A percentile compares a stretch with the other conserved stretches of the same genome.
Conservation (phyloP, 2,797 vertebrate genomes). For the Molossus alvarezi region DNA sequence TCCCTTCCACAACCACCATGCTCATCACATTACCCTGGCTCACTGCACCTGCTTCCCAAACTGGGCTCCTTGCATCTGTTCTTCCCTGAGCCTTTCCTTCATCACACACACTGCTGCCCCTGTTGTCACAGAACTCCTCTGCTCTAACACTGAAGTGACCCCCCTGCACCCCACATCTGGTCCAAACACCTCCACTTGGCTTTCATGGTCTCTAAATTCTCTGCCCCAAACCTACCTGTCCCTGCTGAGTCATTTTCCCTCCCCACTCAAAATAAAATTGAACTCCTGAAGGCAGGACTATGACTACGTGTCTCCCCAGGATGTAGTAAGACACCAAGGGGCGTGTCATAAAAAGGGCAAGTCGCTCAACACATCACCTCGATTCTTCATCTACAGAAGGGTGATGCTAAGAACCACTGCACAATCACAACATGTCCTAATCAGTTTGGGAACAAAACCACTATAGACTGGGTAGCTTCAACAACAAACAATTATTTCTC, state of each 20-base stretch:
- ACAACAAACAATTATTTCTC: background rate
- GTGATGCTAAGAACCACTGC: background rate
- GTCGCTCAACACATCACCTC: background rate
- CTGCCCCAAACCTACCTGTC: background rate
- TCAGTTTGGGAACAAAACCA: background rate
- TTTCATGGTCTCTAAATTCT: background rate
- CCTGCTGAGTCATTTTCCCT: background rate
- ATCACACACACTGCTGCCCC: background rate
- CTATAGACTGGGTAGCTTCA: background rate
- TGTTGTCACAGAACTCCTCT: background rate
- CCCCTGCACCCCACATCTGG: background rate
- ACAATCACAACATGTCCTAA: background rate
- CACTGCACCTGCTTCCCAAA: background rate
- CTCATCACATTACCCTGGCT: background rate
- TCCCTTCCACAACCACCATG: background rate
- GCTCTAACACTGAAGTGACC: background rate
- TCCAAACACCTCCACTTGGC: background rate
- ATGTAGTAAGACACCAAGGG: background rate
- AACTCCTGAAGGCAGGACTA: background rate
- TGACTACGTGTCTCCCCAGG: background rate
- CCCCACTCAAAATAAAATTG: background rate
- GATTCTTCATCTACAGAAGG: background rate
- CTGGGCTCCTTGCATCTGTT: background rate
- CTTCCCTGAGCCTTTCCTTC: background rate
- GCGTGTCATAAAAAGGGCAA: background rate